phyloP scores from a whole-genome alignment of 2,797 vertebrate species.

The Pteropus rufus region DNA sequence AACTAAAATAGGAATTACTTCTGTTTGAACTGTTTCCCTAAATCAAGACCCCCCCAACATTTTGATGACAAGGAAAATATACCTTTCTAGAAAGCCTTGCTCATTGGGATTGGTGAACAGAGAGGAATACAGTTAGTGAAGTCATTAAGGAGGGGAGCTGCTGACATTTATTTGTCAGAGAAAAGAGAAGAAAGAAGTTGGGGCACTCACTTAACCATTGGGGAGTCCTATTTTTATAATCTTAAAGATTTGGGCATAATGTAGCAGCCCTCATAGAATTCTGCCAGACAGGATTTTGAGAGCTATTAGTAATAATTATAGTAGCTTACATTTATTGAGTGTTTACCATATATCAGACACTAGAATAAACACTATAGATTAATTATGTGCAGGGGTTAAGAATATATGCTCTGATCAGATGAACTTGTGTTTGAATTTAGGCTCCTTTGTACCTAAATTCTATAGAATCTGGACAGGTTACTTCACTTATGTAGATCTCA shows the following conservation, averaged over 20 bases:
- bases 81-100: not conserved
- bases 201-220: not conserved
- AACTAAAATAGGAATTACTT: not conserved
- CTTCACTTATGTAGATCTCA: not conserved
- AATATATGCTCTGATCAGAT: not conserved
- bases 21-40: not conserved
- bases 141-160: not conserved
- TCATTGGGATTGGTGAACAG: not conserved
- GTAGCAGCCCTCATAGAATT: not conserved
- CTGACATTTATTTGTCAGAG: not conserved
- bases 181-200: not conserved
- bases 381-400: not conserved
- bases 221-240: not conserved
- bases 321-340: not conserved
- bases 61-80: conserved; percentile 1
- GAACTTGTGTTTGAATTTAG: not conserved
- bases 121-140: not conserved
- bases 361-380: not conserved
- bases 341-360: not conserved
- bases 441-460: not conserved
- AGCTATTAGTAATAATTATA: not conserved
- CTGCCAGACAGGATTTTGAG: not conserved
- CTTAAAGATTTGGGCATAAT: not conserved
- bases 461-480: not conserved
- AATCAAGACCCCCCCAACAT: not conserved